Evolutionary conservation across 2,113 vertebrate species (phyloP).

Genomic region (Apteryx mantelli): DNA sequence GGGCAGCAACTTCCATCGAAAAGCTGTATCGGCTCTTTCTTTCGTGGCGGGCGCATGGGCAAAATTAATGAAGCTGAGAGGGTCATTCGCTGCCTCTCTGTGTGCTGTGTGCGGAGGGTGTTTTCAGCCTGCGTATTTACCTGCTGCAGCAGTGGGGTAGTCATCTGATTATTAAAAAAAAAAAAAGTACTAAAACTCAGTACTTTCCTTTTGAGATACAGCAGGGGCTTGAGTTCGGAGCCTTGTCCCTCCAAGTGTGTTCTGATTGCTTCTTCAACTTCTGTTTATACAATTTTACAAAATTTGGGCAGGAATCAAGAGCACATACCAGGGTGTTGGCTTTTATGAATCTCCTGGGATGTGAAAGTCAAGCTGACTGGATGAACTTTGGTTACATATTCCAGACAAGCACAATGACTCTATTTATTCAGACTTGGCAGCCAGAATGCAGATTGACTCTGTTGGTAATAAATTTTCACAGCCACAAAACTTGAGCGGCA

Average conservation of each 20-base stretch:
- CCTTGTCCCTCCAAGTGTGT: slow-evolving; percentile 57
- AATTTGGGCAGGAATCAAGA: slow-evolving; percentile 81
- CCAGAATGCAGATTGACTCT: slow-evolving; percentile 82
- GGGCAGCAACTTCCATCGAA: slow-evolving; percentile 14
- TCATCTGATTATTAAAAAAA: neutral
- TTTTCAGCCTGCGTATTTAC: neutral
- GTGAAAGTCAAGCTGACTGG: slow-evolving; percentile 80
- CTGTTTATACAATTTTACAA: slow-evolving; percentile 84
- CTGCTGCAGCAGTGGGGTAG: neutral
- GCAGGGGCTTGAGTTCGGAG: slow-evolving; percentile 50
- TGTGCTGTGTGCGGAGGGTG: accelerated
- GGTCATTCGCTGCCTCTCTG: neutral
- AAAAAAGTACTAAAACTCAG: neutral
- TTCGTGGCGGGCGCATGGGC: neutral
- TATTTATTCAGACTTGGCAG: slow-evolving; percentile 86
- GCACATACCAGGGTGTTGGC: slow-evolving; percentile 85
- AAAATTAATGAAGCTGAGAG: neutral
- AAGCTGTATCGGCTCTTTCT: neutral
- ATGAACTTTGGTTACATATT: slow-evolving; percentile 86
- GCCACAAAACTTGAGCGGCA: slow-evolving; percentile 79
- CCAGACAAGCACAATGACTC: slow-evolving; percentile 86
- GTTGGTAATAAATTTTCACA: slow-evolving; percentile 84
- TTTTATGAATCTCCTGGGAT: slow-evolving; percentile 83
- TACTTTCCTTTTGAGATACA: slow-evolving; percentile 51
- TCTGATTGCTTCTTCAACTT: slow-evolving; percentile 77